Conservation (phyloP, 2,888 invertebrate genomes). For the Automeris io region DNA sequence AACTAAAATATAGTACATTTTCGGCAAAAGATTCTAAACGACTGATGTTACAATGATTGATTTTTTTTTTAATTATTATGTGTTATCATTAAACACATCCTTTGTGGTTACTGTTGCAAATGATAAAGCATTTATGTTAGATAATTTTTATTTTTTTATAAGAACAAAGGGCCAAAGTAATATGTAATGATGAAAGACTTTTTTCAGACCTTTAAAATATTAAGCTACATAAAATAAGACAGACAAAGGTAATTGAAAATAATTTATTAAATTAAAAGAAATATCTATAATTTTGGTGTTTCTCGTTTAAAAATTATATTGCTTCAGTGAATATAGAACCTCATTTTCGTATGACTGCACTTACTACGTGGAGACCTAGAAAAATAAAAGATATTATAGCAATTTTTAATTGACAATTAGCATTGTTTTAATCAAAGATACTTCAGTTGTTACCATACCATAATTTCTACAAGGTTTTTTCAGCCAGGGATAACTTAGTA, state of each 20-base stretch:
- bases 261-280: no score
- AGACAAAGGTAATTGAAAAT: no score
- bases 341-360: no score
- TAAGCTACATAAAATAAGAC: no score
- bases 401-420: no score
- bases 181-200: no score
- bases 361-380: not conserved
- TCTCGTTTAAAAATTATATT: no score
- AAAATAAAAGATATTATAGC: not conserved
- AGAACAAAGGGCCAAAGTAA: no score
- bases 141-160: no score
- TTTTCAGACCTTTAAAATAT: no score
- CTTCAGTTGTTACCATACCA: conserved; percentile 52
- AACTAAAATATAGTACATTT: conserved; percentile 58
- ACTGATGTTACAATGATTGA: not conserved
- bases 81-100: not conserved
- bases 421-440: not conserved
- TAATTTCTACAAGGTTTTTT: conserved; percentile 48
- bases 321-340: no score
- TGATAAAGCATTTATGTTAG: conserved; percentile 12
- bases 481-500: conserved; percentile 59
- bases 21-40: conserved; percentile 7
- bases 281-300: no score
- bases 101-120: conserved; percentile 21
- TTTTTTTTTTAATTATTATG: not conserved